A percentile compares a stretch with the other conserved stretches of the same genome.
Conservation (phyloP, 2,888 invertebrate species). For the Peribatodes rhomboidaria region DNA sequence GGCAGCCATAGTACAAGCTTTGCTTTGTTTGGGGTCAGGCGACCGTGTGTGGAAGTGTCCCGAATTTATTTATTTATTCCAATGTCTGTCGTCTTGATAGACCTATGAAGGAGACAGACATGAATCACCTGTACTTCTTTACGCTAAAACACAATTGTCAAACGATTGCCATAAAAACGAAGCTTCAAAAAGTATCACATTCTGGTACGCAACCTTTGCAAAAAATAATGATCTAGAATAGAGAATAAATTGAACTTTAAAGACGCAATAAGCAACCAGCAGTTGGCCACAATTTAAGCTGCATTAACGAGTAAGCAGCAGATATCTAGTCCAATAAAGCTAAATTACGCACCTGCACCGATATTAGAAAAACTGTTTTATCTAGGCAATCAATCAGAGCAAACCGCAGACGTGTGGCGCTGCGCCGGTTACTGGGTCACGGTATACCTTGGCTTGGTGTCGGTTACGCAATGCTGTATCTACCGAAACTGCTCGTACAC, state of each 20-base stretch:
- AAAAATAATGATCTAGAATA: not conserved
- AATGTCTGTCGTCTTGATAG: too few species aligned
- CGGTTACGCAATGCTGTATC: slow-evolving; percentile 23
- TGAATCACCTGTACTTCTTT: too few species aligned
- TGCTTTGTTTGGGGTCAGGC: too few species aligned
- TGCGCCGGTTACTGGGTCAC: slow-evolving; percentile 37
- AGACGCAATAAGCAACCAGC: not conserved
- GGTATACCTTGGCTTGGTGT: slow-evolving; percentile 31
- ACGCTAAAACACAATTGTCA: too few species aligned
- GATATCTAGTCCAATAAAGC: slow-evolving; percentile 31
- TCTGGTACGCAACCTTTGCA: not conserved
- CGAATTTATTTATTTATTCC: too few species aligned
- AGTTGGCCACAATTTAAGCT: slow-evolving; percentile 4
- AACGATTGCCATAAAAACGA: not conserved
- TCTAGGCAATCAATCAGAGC: slow-evolving; percentile 41
- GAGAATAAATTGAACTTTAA: not conserved
- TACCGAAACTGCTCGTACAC: slow-evolving; percentile 7
- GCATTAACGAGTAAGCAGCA: slow-evolving; percentile 17
- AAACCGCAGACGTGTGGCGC: slow-evolving; percentile 41
- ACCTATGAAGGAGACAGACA: too few species aligned
- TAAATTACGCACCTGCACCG: slow-evolving; percentile 32
- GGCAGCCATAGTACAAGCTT: too few species aligned
- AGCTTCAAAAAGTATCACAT: not conserved
- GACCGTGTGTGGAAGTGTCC: too few species aligned
- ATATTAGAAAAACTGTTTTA: slow-evolving; percentile 37